Evolutionary conservation across 2,797 vertebrate genomes (phyloP), one percentile per base, ranked within the genome.

Genomic region (Microcaecilia unicolor): DNA sequence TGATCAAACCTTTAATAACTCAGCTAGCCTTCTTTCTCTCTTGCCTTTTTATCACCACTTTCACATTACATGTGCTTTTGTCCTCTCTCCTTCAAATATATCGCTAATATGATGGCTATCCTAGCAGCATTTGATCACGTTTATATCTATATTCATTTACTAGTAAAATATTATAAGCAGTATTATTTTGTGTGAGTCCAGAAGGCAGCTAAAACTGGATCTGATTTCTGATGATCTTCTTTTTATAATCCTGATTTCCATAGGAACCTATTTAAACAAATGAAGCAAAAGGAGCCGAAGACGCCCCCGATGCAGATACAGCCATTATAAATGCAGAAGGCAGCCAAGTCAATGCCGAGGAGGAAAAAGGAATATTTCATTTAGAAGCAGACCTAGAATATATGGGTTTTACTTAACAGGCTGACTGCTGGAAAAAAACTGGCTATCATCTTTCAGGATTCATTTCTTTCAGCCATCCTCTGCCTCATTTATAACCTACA

Each of bases 331-430:
- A 98, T 62, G 95, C 94, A 42, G 94, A 98, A 79, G 96, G 96
- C 70, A 97, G 94, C 80, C 93, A 98, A 67, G 88, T 93, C 78
- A 94, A 99, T 41, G 91, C 95, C 52, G 96, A 98, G 71, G 96
- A 99, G 76, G n/a, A 99, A 98, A 86, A 99, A 99, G 70, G 96
- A 99, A 75, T 99, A 99, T 78, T 99, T 98, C 84, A 98, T 99
- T 88, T 99, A 97, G 88, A 86, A 81, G 75, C 75, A 78, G 70
- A 76, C 73, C 74, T 65, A 76, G 63, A 70, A 69, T 69, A 50
- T 62, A 68, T 61, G 54, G 74, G 57, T 78, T 82, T 72, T 68
- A 57, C 70, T 81, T 68, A 72, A 71, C 72, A 76, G 64, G 70
- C 80, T 85, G 78, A 68, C 72, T 83, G 82, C 67, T 83, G 76